These are phyloP conservation scores for Ormia ochracea DNA, from an alignment of 2,888 invertebrate species.

Conservation along the genomic window DNA sequence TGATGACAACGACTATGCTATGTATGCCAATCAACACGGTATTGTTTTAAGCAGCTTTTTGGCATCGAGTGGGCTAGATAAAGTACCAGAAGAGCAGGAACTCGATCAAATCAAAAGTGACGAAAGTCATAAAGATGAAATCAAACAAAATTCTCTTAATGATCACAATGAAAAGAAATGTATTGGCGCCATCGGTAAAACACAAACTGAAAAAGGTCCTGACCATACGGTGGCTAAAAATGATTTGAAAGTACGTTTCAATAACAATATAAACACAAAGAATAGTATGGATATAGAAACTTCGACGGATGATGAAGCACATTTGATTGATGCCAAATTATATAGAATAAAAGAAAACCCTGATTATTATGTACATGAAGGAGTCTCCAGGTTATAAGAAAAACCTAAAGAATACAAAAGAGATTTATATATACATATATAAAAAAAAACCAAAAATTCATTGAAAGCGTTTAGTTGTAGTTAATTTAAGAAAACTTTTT, in stretches of 20 bases:
- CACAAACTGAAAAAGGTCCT: neutral
- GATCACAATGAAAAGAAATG: conserved; percentile 19
- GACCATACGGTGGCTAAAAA: neutral
- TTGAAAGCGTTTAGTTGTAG: neutral
- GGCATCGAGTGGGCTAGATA: conserved; percentile 36
- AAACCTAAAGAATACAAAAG: no score
- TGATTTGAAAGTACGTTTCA: conserved; percentile 55
- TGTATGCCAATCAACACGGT: conserved; percentile 64
- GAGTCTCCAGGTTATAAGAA: conserved; percentile 68
- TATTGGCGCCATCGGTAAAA: neutral
- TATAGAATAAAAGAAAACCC: conserved; percentile 58
- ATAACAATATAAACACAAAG: conserved; percentile 36
- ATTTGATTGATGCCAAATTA: conserved; percentile 54
- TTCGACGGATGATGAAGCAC: conserved; percentile 56
- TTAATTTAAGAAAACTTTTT: neutral
- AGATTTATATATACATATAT: no score
- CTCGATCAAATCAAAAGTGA: neutral
- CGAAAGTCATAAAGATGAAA: conserved; percentile 22
- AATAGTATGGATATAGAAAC: conserved; percentile 22
- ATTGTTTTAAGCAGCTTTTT: conserved; percentile 60
- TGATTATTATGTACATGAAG: conserved; percentile 70
- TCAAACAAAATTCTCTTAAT: conserved; percentile 40
- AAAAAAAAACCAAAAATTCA: neutral
- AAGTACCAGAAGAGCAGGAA: conserved; percentile 45
- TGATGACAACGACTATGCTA: conserved; percentile 61